Conservation (phyloP, 2,888 invertebrate species). For the Acronicta alni region DNA sequence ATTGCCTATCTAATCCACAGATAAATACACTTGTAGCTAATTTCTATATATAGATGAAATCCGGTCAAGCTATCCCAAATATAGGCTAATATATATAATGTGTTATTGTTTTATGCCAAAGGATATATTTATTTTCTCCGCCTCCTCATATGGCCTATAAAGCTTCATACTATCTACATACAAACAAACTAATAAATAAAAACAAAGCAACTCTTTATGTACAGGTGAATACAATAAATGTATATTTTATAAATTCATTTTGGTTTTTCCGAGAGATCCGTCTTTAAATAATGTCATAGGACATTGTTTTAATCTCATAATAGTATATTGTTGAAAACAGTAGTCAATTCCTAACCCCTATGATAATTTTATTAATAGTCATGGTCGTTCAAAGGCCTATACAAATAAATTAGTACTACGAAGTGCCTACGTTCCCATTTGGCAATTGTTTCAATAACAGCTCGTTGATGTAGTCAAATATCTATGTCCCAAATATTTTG, state of each 20-base stretch:
- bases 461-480: slow-evolving; percentile 61
- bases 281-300: too few relatives aligned
- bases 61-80: slow-evolving; percentile 9
- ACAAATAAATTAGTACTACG: slow-evolving; percentile 65
- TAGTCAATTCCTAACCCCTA: slow-evolving; percentile 28
- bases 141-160: slow-evolving; percentile 1
- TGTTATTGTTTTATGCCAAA: slow-evolving; percentile 9
- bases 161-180: slow-evolving; percentile 1
- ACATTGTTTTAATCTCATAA: not conserved
- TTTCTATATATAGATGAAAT: slow-evolving; percentile 42
- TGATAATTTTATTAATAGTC: slow-evolving; percentile 34
- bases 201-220: too few relatives aligned
- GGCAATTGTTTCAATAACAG: slow-evolving; percentile 69
- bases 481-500: slow-evolving; percentile 59
- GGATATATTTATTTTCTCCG: not conserved
- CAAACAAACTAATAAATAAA: too few relatives aligned
- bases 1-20: slow-evolving; percentile 51
- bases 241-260: too few relatives aligned
- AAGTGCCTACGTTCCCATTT: slow-evolving; percentile 39
- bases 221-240: too few relatives aligned
- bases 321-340: slow-evolving; percentile 16
- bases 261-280: too few relatives aligned
- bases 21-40: slow-evolving; percentile 31
- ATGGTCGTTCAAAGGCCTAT: slow-evolving; percentile 52
- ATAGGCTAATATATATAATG: slow-evolving; percentile 11